Evolutionary conservation across 2,888 invertebrate species (phyloP), one percentile per base, ranked within the genome.

Genomic region (Trachelus tabidus): DNA sequence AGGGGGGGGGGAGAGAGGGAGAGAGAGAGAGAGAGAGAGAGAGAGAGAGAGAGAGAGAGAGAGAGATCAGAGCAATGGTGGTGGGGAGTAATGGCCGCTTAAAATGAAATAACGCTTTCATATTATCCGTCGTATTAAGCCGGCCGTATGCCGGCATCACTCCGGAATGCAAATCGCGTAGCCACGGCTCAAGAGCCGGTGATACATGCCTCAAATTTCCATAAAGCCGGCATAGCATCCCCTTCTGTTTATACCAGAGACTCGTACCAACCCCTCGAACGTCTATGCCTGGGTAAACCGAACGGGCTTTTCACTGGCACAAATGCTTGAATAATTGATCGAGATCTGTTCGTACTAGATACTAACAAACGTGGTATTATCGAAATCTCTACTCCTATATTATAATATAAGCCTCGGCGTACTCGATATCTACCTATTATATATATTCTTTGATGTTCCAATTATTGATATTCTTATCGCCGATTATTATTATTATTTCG

Each of bases 241-340:
- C 56, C 76, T 78, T 73, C 69, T 68, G 76, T 79, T 77, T 73
- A 78, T 69, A 40, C 68, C 34, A 73, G 33, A 34, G 73, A 73
- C 68, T 74, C 40, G 77, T 37, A 69, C 71, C 76, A 37, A 79
- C 75, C 75, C 73, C 69, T 78, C 73, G 73, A 78, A 73, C 73
- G 68, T 73, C 75, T 78, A 35, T 76, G 30, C 35, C 76, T 34
- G 40, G 40, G 33, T 31, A 56, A 34, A 73, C 56, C 68, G 75
- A 75, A 73, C 77, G 74, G 78, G 73, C 76, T 79, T 77, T 79
- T 76, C 76, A 34, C 76, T 37, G 78, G 71, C 75, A 75, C 74
- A 69, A 76, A 78, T 75, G 76, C 75, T 75, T 78, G 78, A 78
- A 80, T 80, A 80, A 80, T 78, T 80, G 78, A 80, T 78, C 76